Conservation (phyloP, 2,113 vertebrate genomes). For the Oryzias woworae region DNA sequence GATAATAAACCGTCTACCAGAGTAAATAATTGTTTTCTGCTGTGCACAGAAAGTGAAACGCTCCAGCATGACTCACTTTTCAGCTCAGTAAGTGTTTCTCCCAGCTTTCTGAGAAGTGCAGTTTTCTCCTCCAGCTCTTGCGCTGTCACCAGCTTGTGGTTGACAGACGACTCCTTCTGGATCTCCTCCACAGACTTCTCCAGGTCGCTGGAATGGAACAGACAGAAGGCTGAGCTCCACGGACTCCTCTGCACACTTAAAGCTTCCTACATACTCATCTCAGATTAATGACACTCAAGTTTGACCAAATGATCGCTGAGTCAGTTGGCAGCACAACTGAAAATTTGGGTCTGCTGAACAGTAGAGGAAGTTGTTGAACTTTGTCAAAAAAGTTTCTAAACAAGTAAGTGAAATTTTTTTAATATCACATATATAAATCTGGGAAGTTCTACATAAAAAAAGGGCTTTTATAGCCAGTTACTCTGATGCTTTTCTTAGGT, state of each 20-base stretch:
- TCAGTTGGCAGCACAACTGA: slow-evolving; percentile 16
- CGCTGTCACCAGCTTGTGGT: slow-evolving; percentile 86
- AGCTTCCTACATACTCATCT: slow-evolving; percentile 15
- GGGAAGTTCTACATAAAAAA: no score
- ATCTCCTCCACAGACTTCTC: slow-evolving; percentile 96
- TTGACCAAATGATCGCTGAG: slow-evolving; percentile 27
- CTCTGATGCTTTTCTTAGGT: slow-evolving; percentile 11
- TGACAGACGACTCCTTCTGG: slow-evolving; percentile 90
- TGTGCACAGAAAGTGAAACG: slow-evolving; percentile 29
- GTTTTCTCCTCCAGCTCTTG: slow-evolving; percentile 97
- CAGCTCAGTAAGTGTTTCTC: slow-evolving; percentile 92
- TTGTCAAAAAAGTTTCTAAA: slow-evolving; percentile 1
- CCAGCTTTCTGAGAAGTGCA: slow-evolving; percentile 87
- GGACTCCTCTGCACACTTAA: slow-evolving; percentile 27
- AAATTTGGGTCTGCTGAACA: slow-evolving; percentile 31
- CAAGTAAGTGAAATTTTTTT: not conserved
- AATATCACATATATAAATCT: no score
- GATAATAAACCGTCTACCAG: slow-evolving; percentile 42
- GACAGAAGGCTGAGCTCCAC: slow-evolving; percentile 59
- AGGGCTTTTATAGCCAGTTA: slow-evolving; percentile 20
- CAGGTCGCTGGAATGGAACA: slow-evolving; percentile 83
- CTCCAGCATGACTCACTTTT: slow-evolving; percentile 84
- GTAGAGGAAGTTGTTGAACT: slow-evolving; percentile 18
- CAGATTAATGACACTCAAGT: slow-evolving; percentile 10
- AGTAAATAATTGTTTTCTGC: slow-evolving; percentile 17